Evolutionary conservation across 2,888 invertebrate genomes (phyloP), one percentile per base, ranked within the genome.

Genomic region (Chrysodeixis includens): DNA sequence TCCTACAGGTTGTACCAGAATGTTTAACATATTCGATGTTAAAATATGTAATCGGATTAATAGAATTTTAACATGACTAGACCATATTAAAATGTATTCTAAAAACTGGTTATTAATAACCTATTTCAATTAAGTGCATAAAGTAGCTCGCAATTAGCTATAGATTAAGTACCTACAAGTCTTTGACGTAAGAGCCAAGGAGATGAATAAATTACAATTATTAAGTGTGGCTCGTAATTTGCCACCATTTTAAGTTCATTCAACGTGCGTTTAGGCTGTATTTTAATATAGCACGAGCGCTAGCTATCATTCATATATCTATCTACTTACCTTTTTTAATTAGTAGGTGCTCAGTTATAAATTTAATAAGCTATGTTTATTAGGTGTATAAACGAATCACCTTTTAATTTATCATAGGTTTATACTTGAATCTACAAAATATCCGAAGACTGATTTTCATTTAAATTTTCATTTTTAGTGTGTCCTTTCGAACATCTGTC

Each of bases 401-500:
- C n/a, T n/a, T n/a, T n/a, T n/a, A n/a, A n/a, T n/a, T n/a, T n/a
- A n/a, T n/a, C n/a, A n/a, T n/a, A n/a, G n/a, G n/a, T n/a, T n/a
- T n/a, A n/a, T n/a, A n/a, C 4, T 35, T 14, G 35, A 14, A 12
- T 35, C 12, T 35, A 35, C 35, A 35, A 14, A 12, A 14, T 32
- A 32, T 9, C 30, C 10, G 32, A 16, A 16, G 12, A 1, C 8
- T 8, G 1, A 16, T n/a, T 16, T 16, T 8, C 14, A 10, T 10
- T 14, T 14, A 16, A 12, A 26, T 49, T 18, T 6, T 8, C 16
- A 12, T 40, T 30, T 56, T 14, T 12, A 53, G 16, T 44, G 52
- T 61, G 30, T 74, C 76, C 62, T 86, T 85, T 20, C 12, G 61
- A 69, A 82, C 87, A 88, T 82, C 86, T 88, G 86, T 78, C 79